phyloP scores from a whole-genome alignment of 2,113 vertebrate genomes.

The Microtus oregoni region DNA sequence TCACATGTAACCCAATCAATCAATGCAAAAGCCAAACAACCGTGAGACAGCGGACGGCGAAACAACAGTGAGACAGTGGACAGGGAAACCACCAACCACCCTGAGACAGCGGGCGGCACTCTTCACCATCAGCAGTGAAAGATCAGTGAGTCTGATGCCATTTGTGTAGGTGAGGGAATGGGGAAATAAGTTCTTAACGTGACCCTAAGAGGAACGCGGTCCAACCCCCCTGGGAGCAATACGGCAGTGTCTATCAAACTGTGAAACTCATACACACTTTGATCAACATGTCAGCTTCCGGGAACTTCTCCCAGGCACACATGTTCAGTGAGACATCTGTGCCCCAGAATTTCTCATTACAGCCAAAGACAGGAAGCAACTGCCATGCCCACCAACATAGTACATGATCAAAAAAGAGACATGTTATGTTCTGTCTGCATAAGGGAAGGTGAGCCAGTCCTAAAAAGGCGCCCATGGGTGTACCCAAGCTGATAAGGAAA shows the following conservation, averaged over 20 bases:
- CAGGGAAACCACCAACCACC: too few relatives aligned
- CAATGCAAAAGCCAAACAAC: not conserved
- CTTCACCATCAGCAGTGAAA: not conserved
- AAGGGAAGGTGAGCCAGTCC: not conserved
- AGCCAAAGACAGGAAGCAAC: not conserved
- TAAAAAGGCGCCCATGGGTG: not conserved
- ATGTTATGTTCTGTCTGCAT: accelerated
- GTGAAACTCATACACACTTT: not conserved
- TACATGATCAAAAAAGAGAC: not conserved
- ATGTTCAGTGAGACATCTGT: not conserved
- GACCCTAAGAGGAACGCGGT: not conserved
- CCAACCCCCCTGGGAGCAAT: not conserved
- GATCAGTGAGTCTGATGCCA: not conserved
- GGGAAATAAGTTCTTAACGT: not conserved
- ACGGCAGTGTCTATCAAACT: not conserved
- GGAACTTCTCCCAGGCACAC: not conserved
- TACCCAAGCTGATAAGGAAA: not conserved
- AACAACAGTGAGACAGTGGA: too few relatives aligned
- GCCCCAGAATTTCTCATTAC: not conserved
- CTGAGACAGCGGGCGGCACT: not conserved
- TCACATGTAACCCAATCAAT: not conserved
- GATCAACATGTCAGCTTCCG: not conserved
- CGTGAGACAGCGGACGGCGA: not conserved
- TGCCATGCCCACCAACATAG: not conserved
- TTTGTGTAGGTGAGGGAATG: not conserved